Percentiles rank a stretch among this genome's conserved stretches.
Evolutionary conservation across 2,113 vertebrate genomes (phyloP).

Genomic region (Atherinomorus stipes): DNA sequence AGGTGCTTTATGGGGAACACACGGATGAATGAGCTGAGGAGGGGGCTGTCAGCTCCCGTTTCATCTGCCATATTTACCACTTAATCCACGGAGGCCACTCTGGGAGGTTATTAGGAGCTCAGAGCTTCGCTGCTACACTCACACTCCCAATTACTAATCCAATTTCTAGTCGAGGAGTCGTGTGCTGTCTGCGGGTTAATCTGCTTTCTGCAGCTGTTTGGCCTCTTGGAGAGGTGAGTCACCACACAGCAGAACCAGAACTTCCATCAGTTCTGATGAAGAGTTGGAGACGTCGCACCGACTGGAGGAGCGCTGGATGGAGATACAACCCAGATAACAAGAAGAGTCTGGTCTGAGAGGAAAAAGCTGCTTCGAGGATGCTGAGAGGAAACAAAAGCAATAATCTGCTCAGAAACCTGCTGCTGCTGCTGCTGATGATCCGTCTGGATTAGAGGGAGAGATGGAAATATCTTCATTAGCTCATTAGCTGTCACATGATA

Average conservation of each 20-base stretch:
- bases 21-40: slow-evolving; percentile 32
- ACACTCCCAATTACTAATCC: slow-evolving; percentile 72
- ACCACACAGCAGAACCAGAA: not conserved
- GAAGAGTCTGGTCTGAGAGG: too few species aligned
- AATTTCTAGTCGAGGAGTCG: slow-evolving; percentile 52
- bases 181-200: slow-evolving; percentile 51
- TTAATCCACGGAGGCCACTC: slow-evolving; percentile 62
- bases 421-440: too few species aligned
- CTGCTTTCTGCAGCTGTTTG: slow-evolving; percentile 48
- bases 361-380: too few species aligned
- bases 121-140: slow-evolving; percentile 50
- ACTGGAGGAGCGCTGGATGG: not conserved
- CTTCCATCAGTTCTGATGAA: not conserved
- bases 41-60: slow-evolving; percentile 47
- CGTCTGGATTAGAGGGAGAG: too few species aligned
- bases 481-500: too few species aligned
- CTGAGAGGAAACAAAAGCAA: too few species aligned
- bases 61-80: slow-evolving; percentile 64
- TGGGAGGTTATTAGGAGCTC: slow-evolving; percentile 60
- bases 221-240: slow-evolving; percentile 18
- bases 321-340: too few species aligned
- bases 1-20: slow-evolving; percentile 9
- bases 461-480: too few species aligned
- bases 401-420: too few species aligned
- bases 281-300: not conserved